phyloP scores from a whole-genome alignment of 2,888 invertebrate genomes.

The Azorinus chamasolen region DNA sequence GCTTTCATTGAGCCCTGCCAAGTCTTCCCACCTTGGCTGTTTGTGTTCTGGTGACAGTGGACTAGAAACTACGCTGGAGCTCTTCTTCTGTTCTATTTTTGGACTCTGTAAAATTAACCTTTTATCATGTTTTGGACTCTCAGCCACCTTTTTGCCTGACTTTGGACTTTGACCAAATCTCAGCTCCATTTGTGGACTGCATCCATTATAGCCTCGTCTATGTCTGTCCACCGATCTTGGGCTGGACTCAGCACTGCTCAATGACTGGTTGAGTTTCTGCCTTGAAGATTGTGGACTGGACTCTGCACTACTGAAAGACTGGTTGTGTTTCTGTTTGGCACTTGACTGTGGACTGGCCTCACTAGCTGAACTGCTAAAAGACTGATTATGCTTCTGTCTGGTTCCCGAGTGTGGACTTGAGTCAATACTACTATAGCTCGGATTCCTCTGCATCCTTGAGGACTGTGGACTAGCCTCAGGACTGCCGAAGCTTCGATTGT shows the following conservation, averaged over 20 bases:
- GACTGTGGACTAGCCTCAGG: conserved; percentile 61
- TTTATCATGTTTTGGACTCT: conserved; percentile 43
- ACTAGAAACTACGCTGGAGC: conserved; percentile 57
- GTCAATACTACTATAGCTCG: conserved; percentile 51
- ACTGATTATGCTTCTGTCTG: conserved; percentile 50
- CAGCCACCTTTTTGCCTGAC: conserved; percentile 39
- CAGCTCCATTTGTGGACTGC: conserved; percentile 53
- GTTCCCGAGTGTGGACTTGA: conserved; percentile 59
- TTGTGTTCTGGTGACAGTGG: conserved; percentile 71
- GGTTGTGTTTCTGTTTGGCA: conserved; percentile 47
- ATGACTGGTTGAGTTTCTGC: conserved; percentile 35
- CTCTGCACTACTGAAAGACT: conserved; percentile 46
- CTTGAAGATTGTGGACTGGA: conserved; percentile 43
- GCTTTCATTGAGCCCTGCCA: conserved; percentile 72
- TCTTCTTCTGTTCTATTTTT: conserved; percentile 45
- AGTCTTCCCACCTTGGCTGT: conserved; percentile 73
- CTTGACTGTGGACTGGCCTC: conserved; percentile 54
- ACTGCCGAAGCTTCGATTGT: conserved; percentile 49
- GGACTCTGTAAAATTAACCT: conserved; percentile 32
- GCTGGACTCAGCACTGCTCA: conserved; percentile 51
- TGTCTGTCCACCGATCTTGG: conserved; percentile 48
- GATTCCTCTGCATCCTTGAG: conserved; percentile 37
- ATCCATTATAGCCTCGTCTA: conserved; percentile 31
- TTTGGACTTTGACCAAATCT: conserved; percentile 53
- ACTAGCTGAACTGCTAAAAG: conserved; percentile 50